A percentile compares a stretch with the other conserved stretches of the same genome.
phyloP scores from a whole-genome alignment of 2,113 vertebrate species.

The Paradisaea rubra region DNA sequence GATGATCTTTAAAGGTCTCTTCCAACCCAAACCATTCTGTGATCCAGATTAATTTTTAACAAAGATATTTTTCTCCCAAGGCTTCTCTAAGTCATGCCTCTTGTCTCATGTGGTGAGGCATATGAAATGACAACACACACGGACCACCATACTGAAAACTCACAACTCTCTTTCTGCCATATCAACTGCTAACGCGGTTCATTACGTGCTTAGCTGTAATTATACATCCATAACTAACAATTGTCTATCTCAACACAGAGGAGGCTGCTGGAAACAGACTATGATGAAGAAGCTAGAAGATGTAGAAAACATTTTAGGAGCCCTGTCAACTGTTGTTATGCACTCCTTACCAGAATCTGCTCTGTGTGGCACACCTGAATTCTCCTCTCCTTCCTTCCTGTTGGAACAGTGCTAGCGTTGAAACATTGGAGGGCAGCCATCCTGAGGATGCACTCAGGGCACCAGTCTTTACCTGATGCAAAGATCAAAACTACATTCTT shows the following conservation, averaged over 20 bases:
- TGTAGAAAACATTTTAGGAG: neutral
- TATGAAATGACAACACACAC: neutral
- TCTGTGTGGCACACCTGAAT: neutral
- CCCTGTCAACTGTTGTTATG: neutral
- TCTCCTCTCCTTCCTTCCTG: neutral
- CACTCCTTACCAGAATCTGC: neutral
- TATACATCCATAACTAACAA: neutral
- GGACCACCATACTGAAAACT: neutral
- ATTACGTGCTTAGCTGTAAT: neutral
- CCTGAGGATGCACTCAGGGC: neutral
- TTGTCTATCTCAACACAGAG: neutral
- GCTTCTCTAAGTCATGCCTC: neutral
- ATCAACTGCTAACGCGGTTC: neutral
- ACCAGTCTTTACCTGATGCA: neutral
- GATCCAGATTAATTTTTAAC: neutral
- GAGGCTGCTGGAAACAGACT: neutral
- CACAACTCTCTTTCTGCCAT: neutral
- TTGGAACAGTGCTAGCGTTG: fast-evolving
- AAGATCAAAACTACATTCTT: neutral
- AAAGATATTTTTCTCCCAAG: neutral
- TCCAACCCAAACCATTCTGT: neutral
- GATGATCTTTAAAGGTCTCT: neutral
- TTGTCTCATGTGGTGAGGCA: neutral
- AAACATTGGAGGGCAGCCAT: neutral
- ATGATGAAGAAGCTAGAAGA: neutral